These are phyloP conservation scores for Drosophila grimshawi DNA, from an alignment of 1,140 invertebrate species.

Conservation along the genomic window DNA sequence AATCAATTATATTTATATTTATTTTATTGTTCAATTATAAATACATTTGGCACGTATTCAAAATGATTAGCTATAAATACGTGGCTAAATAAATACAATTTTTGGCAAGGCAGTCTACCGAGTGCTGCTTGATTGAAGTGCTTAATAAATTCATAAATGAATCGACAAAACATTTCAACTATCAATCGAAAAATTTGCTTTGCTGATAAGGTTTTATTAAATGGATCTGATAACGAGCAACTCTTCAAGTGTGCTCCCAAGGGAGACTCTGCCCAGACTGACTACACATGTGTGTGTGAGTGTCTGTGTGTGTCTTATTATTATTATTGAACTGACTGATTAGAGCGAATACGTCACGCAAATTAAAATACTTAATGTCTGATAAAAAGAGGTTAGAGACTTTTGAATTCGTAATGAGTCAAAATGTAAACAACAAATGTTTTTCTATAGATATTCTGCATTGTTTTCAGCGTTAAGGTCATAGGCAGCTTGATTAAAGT, in stretches of 20 bases:
- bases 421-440: slow-evolving; percentile 52
- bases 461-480: too few relatives aligned
- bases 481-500: too few relatives aligned
- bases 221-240: slow-evolving; percentile 25
- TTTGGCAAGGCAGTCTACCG: background rate
- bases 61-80: slow-evolving; percentile 25
- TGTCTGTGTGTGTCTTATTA: too few relatives aligned
- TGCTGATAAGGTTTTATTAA: slow-evolving; percentile 15
- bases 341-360: background rate
- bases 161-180: slow-evolving; percentile 9
- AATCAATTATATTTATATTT: slow-evolving; percentile 21
- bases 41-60: slow-evolving; percentile 16
- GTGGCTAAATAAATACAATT: slow-evolving; percentile 11
- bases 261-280: slow-evolving; percentile 22
- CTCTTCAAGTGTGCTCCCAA: background rate
- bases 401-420: slow-evolving; percentile 7
- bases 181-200: slow-evolving; percentile 6
- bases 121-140: background rate
- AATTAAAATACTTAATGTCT: background rate
- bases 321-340: slow-evolving; percentile 2
- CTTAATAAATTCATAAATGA: slow-evolving; percentile 14
- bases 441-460: slow-evolving; percentile 7
- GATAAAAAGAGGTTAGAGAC: slow-evolving; percentile 29
- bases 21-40: slow-evolving; percentile 5
- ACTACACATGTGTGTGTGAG: background rate